A percentile compares a stretch with the other conserved stretches of the same genome.
phyloP scores from a whole-genome alignment of 92 coral and sea anemone species.

The Chrysogorgia sp. region DNA sequence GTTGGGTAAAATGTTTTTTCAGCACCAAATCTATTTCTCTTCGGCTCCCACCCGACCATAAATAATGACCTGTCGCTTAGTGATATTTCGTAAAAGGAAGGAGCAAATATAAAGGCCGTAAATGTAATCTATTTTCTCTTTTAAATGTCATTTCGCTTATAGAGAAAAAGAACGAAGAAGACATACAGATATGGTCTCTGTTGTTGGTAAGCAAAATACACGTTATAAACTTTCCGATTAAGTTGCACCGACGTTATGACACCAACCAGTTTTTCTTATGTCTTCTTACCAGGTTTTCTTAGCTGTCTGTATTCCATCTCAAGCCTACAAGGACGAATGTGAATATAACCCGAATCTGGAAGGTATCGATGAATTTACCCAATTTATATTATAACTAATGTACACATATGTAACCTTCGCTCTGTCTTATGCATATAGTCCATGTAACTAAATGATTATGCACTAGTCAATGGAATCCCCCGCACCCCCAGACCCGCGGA shows the following conservation, averaged over 20 bases:
- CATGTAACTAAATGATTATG: too few species aligned
- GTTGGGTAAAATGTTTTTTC: too few species aligned
- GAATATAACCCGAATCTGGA: conserved; percentile 80
- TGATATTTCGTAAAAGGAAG: too few species aligned
- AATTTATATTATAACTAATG: background rate
- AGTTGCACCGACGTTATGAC: background rate
- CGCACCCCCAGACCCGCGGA: too few species aligned
- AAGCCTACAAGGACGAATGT: conserved; percentile 80
- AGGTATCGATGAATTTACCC: conserved; percentile 54
- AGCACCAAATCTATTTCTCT: too few species aligned
- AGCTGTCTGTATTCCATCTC: conserved; percentile 85
- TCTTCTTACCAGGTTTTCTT: conserved; percentile 69
- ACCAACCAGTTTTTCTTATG: background rate
- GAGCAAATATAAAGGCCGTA: too few species aligned
- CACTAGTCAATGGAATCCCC: too few species aligned
- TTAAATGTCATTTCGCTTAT: background rate
- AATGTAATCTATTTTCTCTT: background rate
- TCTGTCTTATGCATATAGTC: background rate
- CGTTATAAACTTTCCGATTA: background rate
- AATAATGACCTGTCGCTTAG: too few species aligned
- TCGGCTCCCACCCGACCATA: too few species aligned
- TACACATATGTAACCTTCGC: too few species aligned
- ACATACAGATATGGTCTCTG: conserved; percentile 80
- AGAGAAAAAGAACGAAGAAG: conserved; percentile 93
- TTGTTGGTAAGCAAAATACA: conserved; percentile 63